Evolutionary conservation across 2,888 invertebrate genomes (phyloP).

Genomic region (Andrena minutula): DNA sequence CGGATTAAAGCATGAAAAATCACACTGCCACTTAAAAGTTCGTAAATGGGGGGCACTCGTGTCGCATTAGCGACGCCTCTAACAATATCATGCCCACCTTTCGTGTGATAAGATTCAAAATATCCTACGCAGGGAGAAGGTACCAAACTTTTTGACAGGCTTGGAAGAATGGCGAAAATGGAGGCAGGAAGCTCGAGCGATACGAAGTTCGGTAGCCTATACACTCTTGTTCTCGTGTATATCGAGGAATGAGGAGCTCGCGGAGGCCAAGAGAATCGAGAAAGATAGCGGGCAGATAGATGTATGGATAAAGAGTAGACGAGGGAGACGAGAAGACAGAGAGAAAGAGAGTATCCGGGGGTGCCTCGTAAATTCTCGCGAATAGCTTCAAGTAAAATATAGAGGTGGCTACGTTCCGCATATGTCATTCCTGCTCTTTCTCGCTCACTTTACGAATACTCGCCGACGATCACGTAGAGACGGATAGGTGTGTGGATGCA

Average conservation of each 20-base stretch:
- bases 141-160: background rate
- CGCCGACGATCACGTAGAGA: slow-evolving; percentile 64
- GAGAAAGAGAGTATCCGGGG: slow-evolving; percentile 65
- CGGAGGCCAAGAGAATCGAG: slow-evolving; percentile 34
- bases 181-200: background rate
- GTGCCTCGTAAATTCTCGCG: slow-evolving; percentile 81
- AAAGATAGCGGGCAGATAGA: slow-evolving; percentile 53
- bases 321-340: slow-evolving; percentile 45
- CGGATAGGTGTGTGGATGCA: slow-evolving; percentile 54
- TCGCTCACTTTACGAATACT: slow-evolving; percentile 68
- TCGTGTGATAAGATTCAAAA: background rate
- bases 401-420: slow-evolving; percentile 82
- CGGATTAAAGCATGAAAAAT: background rate
- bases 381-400: slow-evolving; percentile 82
- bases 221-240: slow-evolving; percentile 6
- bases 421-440: slow-evolving; percentile 82
- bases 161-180: background rate
- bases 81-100: background rate
- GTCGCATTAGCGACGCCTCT: background rate
- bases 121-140: background rate
- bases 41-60: background rate
- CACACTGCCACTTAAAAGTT: background rate
- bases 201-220: slow-evolving; percentile 11
- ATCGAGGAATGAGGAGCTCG: slow-evolving; percentile 20
- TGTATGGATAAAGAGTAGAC: slow-evolving; percentile 49